Evolutionary conservation across 2,888 invertebrate species (phyloP), one percentile per base, ranked within the genome.

Genomic region (Cheiracanthium punctorium): DNA sequence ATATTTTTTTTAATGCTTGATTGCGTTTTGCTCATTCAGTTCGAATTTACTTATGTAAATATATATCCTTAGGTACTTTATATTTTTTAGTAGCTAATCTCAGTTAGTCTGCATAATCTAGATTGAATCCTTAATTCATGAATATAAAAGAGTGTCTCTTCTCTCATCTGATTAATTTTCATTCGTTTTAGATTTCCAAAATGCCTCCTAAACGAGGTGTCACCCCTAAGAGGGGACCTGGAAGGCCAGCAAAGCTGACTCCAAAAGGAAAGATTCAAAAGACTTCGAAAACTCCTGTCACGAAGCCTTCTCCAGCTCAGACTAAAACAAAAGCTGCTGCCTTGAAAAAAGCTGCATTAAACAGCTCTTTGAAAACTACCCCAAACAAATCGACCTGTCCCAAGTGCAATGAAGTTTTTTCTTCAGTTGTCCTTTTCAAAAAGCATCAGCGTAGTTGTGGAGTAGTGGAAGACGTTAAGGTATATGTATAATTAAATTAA

Each of bases 371-470:
- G 17, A 67, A 67, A 67, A 17, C 32, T n/a, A 24, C 24, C 28
- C 0, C 7, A 24, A 64, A 64, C 28, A 64, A 29, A 64, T 67
- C 32, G 8, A 32, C 64, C 5, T 75, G 75, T n/a, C 14, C 30
- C 4, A 12, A 65, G 1, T 75, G 75, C 17, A 75, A 75, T 4
- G 58, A 65, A 28, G n/a, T 12, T 17, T 75, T 75, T 28, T 41
- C 75, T 17, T 37, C 75, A 8, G 20, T 29, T 29, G 43, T 37
- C 14, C 43, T 76, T n/a, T 72, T 82, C 37, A 67, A 82, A 65
- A 76, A 48, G 32, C 82, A 82, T 71, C 71, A 70, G 20, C 8
- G 37, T n/a, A 33, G 30, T 7, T 82, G 82, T 64, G 29, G 33
- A 48, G 32, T 12, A 24, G 48, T 24, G 12, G 67, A 67, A 17